phyloP scores from a whole-genome alignment of 1,140 invertebrate species.

The Lysiphlebus fabarum region DNA sequence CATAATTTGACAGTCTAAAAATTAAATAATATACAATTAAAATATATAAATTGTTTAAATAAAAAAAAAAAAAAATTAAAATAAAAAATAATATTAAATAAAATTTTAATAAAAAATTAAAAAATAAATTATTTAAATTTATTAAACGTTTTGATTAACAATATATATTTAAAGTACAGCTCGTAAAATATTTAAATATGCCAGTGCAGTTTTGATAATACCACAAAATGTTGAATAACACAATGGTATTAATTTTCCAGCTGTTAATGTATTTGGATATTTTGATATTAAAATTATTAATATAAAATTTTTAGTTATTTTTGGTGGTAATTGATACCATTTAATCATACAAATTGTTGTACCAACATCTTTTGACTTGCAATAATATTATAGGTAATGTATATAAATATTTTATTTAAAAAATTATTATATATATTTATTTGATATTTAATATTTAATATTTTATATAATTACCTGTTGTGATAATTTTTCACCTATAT shows the following conservation, averaged over 20 bases:
- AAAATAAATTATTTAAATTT: too few relatives aligned
- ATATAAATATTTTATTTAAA: too few relatives aligned
- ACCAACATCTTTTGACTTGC: conserved; percentile 26
- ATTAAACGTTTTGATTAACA: too few relatives aligned
- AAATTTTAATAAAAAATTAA: too few relatives aligned
- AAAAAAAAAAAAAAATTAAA: too few relatives aligned
- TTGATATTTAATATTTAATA: too few relatives aligned
- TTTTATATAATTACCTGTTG: too few relatives aligned
- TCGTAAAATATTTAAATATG: conserved; percentile 26
- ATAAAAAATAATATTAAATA: too few relatives aligned
- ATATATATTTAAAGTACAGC: conserved; percentile 15
- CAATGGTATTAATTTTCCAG: conserved; percentile 38
- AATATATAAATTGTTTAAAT: too few relatives aligned
- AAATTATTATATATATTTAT: not conserved
- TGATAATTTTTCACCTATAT: not conserved
- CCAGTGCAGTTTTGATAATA: conserved; percentile 29
- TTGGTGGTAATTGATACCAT: conserved; percentile 29
- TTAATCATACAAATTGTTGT: conserved; percentile 26
- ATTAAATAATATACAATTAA: too few relatives aligned
- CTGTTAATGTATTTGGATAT: conserved; percentile 34
- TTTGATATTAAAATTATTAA: conserved; percentile 31
- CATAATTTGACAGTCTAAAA: too few relatives aligned
- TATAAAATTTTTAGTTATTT: conserved; percentile 26
- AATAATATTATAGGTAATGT: conserved; percentile 5
- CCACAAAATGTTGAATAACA: conserved; percentile 35